A percentile compares a stretch with the other conserved stretches of the same genome.
Evolutionary conservation across 2,888 invertebrate species (phyloP).

Genomic region (Neoaliturus tenellus): DNA sequence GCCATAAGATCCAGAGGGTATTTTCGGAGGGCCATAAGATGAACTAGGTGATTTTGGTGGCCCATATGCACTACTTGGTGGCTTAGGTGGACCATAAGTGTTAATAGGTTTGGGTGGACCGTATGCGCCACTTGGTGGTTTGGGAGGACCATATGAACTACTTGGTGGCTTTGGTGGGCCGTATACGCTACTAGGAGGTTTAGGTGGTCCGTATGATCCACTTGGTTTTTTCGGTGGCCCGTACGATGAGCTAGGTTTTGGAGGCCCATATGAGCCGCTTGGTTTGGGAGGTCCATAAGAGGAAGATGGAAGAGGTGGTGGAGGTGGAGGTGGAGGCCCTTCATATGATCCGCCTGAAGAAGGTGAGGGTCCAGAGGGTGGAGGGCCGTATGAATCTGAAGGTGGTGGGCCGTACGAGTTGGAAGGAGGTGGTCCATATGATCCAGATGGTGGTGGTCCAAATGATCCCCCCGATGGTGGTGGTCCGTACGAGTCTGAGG

Average conservation of each 20-base stretch:
- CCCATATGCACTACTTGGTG: conserved; percentile 60
- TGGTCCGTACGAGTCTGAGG: conserved; percentile 57
- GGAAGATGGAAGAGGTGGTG: conserved; percentile 52
- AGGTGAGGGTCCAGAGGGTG: conserved; percentile 69
- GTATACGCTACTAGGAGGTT: conserved; percentile 37
- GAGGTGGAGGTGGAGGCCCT: conserved; percentile 58
- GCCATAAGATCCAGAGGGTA: conserved; percentile 66
- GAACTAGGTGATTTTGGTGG: conserved; percentile 57
- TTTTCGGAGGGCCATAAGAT: conserved; percentile 67
- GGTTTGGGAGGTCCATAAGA: conserved; percentile 58
- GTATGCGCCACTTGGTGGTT: conserved; percentile 43
- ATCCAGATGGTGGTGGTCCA: conserved; percentile 53
- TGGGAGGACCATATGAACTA: conserved; percentile 47
- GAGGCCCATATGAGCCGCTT: conserved; percentile 59
- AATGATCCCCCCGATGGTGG: conserved; percentile 68
- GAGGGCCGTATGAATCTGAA: conserved; percentile 69
- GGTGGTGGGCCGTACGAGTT: conserved; percentile 61
- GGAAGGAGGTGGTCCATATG: conserved; percentile 60
- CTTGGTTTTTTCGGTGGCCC: conserved; percentile 56
- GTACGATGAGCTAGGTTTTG: conserved; percentile 41
- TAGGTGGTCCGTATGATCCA: conserved; percentile 54
- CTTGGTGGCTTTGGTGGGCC: conserved; percentile 47
- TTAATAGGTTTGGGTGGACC: conserved; percentile 53
- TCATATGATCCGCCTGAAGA: conserved; percentile 56
- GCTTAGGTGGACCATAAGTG: conserved; percentile 60